Percentiles rank a stretch among this genome's conserved stretches.
These are phyloP conservation scores for Liposcelis brunnea DNA, from an alignment of 2,888 invertebrate species.

Conservation along the genomic window DNA sequence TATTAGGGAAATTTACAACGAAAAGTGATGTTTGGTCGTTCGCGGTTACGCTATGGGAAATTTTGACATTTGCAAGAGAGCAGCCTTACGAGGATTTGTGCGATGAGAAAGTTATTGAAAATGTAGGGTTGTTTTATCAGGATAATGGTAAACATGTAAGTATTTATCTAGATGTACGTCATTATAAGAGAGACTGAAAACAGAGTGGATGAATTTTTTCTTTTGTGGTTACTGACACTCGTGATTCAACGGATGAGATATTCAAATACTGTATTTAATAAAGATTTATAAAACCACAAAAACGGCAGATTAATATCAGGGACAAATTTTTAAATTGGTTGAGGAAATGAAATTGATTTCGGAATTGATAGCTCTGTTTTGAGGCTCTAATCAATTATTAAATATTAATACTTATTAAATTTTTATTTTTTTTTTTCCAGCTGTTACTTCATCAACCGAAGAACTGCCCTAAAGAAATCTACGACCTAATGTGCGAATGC, in stretches of 20 bases:
- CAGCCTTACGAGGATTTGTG: slow-evolving; percentile 64
- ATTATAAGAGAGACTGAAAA: not conserved
- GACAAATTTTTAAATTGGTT: too few relatives aligned
- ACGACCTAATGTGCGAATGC: slow-evolving; percentile 70
- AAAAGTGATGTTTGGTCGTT: slow-evolving; percentile 83
- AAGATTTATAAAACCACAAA: too few relatives aligned
- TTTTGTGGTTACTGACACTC: too few relatives aligned
- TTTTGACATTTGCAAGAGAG: slow-evolving; percentile 63
- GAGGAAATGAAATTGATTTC: too few relatives aligned
- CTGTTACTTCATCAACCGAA: slow-evolving; percentile 42
- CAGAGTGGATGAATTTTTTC: not conserved
- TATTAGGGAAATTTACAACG: slow-evolving; percentile 59
- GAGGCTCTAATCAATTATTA: too few relatives aligned
- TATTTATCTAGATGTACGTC: too few relatives aligned
- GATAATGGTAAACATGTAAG: slow-evolving; percentile 52
- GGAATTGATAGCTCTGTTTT: too few relatives aligned
- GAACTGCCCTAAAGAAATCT: slow-evolving; percentile 61
- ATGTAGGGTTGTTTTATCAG: slow-evolving; percentile 61
- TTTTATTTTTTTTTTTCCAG: slow-evolving; percentile 17
- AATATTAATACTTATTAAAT: too few relatives aligned
- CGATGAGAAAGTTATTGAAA: slow-evolving; percentile 69
- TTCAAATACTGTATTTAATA: too few relatives aligned
- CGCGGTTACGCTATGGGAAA: slow-evolving; percentile 75
- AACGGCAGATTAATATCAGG: too few relatives aligned
- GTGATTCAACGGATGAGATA: too few relatives aligned